Evolutionary conservation across 2,797 vertebrate species (phyloP).

Genomic region (Chrysocyon brachyurus): DNA sequence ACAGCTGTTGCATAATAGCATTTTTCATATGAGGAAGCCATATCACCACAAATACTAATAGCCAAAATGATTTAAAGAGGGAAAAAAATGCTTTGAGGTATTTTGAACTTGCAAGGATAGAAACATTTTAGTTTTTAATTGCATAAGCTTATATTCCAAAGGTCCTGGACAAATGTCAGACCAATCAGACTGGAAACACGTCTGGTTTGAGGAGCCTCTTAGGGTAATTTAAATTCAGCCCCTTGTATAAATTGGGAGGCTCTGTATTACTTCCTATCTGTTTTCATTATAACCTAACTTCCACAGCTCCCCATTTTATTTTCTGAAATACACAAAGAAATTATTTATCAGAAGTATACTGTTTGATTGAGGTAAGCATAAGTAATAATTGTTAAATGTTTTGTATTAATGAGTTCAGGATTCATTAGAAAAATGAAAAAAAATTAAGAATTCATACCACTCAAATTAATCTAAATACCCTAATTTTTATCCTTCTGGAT

Average conservation of each 20-base stretch:
- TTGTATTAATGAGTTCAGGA: not conserved
- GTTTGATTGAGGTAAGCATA: not conserved
- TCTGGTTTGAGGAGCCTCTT: conserved; percentile 24
- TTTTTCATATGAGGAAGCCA: conserved; percentile 70
- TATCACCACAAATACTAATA: conserved; percentile 53
- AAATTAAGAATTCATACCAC: conserved; percentile 13
- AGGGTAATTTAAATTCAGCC: conserved; percentile 66
- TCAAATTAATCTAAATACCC: not conserved
- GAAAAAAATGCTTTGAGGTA: conserved; percentile 44
- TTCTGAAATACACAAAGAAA: not conserved
- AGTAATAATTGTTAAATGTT: not conserved
- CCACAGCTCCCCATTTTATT: conserved; percentile 7
- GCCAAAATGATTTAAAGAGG: conserved; percentile 76
- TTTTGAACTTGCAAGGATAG: not conserved
- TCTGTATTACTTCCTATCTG: conserved; percentile 31
- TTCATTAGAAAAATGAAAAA: not conserved
- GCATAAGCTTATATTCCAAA: conserved; percentile 34
- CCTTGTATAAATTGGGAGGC: not conserved
- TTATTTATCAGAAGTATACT: not conserved
- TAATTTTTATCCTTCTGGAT: not conserved
- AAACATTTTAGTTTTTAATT: conserved; percentile 66
- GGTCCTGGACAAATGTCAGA: conserved; percentile 67
- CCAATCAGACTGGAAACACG: conserved; percentile 45
- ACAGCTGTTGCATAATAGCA: conserved; percentile 75
- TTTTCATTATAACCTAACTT: conserved; percentile 55